Evolutionary conservation across 2,888 invertebrate genomes (phyloP).

Genomic region (Clitarchus hookeri): DNA sequence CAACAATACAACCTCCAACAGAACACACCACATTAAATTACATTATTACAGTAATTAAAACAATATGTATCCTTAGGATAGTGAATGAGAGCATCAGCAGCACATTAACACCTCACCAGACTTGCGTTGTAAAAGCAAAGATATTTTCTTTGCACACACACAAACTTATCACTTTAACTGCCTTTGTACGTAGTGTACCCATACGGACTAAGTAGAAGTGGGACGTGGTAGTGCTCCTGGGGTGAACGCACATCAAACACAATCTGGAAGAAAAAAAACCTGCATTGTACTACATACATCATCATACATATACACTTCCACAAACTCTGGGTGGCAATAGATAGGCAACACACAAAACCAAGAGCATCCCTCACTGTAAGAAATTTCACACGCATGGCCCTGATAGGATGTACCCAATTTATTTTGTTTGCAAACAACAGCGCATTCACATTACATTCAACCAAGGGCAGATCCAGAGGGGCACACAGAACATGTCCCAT

Average conservation of each 20-base stretch:
- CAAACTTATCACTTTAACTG: constrained; percentile 44
- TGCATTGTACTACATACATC: neutral
- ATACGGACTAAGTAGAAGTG: constrained; percentile 73
- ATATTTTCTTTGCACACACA: neutral
- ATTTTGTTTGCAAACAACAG: too few species aligned
- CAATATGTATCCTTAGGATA: neutral
- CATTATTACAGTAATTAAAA: neutral
- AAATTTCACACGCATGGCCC: too few species aligned
- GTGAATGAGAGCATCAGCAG: neutral
- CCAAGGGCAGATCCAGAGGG: too few species aligned
- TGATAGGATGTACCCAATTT: too few species aligned
- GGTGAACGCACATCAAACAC: constrained; percentile 68
- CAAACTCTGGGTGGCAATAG: too few species aligned
- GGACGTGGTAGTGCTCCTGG: constrained; percentile 73
- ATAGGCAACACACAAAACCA: too few species aligned
- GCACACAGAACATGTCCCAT: too few species aligned
- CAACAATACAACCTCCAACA: neutral
- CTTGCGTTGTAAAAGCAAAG: neutral
- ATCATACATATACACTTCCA: too few species aligned
- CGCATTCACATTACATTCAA: too few species aligned
- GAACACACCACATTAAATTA: too few species aligned
- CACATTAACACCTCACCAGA: neutral
- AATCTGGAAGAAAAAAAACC: constrained; percentile 58
- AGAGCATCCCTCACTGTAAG: too few species aligned
- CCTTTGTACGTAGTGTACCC: constrained; percentile 81